Percentiles rank a stretch among this genome's conserved stretches.
These are phyloP conservation scores for Spea hammondii DNA, from an alignment of 2,797 vertebrate species.

Conservation along the genomic window DNA sequence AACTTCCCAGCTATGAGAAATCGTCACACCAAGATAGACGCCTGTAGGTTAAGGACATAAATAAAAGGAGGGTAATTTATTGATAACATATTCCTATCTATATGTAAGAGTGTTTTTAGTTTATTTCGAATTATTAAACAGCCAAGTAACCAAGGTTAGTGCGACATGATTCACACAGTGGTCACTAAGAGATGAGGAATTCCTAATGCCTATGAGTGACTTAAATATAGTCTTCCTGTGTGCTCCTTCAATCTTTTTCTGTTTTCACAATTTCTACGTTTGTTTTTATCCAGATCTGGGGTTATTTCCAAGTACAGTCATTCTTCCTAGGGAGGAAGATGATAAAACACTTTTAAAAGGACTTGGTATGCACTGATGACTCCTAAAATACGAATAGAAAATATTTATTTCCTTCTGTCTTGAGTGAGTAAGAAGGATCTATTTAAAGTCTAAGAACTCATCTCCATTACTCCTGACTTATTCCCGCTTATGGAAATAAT, in stretches of 20 bases:
- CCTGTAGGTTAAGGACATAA: no score
- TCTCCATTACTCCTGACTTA: conserved; percentile 70
- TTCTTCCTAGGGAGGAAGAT: conserved; percentile 37
- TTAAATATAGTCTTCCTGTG: background rate
- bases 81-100: no score
- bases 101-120: no score
- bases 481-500: conserved; percentile 78
- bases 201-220: background rate
- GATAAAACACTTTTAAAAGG: conserved; percentile 65
- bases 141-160: no score
- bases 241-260: background rate
- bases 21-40: no score
- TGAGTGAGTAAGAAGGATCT: conserved; percentile 76
- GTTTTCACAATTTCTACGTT: background rate
- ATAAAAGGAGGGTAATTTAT: no score
- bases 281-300: conserved; percentile 51
- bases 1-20: no score
- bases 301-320: conserved; percentile 40
- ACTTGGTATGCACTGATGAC: conserved; percentile 67
- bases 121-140: no score
- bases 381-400: conserved; percentile 72
- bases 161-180: no score
- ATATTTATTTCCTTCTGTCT: conserved; percentile 78
- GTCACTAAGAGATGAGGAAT: background rate
- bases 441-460: conserved; percentile 76